Percentiles rank a stretch among this genome's conserved stretches.
Conservation (phyloP, 1,140 invertebrate species). For the Pantala flavescens region DNA sequence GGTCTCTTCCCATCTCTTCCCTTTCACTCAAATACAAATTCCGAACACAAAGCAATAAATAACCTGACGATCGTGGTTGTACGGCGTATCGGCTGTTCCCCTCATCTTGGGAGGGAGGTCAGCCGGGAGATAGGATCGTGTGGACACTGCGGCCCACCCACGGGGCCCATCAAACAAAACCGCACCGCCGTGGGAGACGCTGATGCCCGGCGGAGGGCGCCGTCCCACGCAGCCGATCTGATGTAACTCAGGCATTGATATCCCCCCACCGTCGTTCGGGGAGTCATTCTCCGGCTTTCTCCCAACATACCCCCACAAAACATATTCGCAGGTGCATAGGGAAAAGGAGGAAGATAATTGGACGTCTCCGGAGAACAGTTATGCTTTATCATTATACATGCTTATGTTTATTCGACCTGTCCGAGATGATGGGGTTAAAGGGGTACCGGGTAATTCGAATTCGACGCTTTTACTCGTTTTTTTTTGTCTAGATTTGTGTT, state of each 20-base stretch:
- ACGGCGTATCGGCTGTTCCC: neutral
- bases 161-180: conserved; percentile 7
- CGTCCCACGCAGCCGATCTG: neutral
- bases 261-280: neutral
- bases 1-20: neutral
- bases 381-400: too few species aligned
- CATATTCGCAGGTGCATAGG: too few species aligned
- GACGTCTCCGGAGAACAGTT: too few species aligned
- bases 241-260: neutral
- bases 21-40: conserved; percentile 10
- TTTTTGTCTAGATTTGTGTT: too few species aligned
- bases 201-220: neutral
- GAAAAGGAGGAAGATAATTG: too few species aligned
- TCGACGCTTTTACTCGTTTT: too few species aligned
- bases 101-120: neutral
- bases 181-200: conserved; percentile 4
- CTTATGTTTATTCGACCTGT: too few species aligned
- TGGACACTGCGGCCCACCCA: neutral
- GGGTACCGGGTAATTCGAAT: too few species aligned
- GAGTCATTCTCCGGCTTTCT: too few species aligned
- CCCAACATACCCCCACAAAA: too few species aligned
- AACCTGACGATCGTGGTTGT: conserved; percentile 8
- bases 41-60: neutral
- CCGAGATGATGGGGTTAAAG: too few species aligned
- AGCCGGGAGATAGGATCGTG: neutral